These are phyloP conservation scores for Rhineura floridana DNA, from an alignment of 2,113 vertebrate genomes.

Conservation along the genomic window DNA sequence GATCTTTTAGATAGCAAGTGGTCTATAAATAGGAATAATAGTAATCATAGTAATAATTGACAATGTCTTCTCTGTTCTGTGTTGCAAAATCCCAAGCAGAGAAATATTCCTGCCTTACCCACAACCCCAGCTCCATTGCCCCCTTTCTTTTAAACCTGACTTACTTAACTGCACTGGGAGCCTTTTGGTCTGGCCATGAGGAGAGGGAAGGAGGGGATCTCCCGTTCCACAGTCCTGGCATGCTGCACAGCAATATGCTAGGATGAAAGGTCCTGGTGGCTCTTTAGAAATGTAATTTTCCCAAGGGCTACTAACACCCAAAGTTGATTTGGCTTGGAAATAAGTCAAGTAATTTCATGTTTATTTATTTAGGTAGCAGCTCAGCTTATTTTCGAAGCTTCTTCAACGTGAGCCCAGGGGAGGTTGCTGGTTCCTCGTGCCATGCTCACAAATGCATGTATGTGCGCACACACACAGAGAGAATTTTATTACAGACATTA, in stretches of 20 bases:
- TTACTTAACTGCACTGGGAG: not conserved
- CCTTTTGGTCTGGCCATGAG: not conserved
- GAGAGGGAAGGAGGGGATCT: not conserved
- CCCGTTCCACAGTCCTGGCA: not conserved
- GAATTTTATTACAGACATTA: slow-evolving; percentile 46
- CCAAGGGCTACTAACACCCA: not conserved
- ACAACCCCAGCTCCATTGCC: too few relatives aligned
- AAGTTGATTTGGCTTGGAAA: not conserved
- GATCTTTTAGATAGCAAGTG: too few relatives aligned
- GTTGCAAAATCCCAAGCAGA: not conserved
- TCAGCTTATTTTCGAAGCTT: not conserved
- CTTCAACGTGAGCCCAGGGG: not conserved
- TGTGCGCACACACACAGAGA: not conserved
- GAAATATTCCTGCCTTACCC: not conserved
- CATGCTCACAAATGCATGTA: not conserved
- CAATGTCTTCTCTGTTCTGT: not conserved
- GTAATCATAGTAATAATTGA: too few relatives aligned
- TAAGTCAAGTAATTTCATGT: not conserved
- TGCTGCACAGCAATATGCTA: not conserved
- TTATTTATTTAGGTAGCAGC: not conserved
- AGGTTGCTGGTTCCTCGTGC: not conserved
- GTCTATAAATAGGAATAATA: too few relatives aligned
- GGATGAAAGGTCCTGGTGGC: not conserved
- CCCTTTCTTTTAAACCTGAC: not conserved
- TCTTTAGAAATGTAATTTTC: not conserved